Evolutionary conservation across 1,140 invertebrate genomes (phyloP).

Genomic region (Rhyzopertha dominica): DNA sequence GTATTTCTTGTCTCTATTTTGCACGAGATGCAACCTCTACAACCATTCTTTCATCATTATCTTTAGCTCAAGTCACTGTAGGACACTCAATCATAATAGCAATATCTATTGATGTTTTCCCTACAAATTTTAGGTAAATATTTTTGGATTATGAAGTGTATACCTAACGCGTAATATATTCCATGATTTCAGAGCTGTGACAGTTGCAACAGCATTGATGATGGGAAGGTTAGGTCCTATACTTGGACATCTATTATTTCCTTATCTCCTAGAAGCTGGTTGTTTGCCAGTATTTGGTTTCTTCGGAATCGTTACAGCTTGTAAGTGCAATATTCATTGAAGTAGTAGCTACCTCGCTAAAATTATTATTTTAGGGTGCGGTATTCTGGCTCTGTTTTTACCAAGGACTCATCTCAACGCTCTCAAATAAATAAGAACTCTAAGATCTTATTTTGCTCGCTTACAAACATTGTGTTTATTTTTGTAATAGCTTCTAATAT

Average conservation of each 20-base stretch:
- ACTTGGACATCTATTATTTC: constrained; percentile 36
- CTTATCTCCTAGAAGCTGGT: constrained; percentile 30
- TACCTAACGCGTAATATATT: constrained; percentile 1
- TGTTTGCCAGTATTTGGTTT: constrained; percentile 35
- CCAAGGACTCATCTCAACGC: too few relatives aligned
- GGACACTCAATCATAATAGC: constrained; percentile 29
- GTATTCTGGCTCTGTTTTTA: too few relatives aligned
- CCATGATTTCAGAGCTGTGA: constrained; percentile 30
- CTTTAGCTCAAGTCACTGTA: constrained; percentile 25
- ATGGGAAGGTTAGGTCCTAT: constrained; percentile 31
- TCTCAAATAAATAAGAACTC: too few relatives aligned
- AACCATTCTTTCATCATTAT: constrained; percentile 22
- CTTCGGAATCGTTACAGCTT: too few relatives aligned
- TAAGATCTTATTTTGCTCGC: too few relatives aligned
- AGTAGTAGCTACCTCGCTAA: too few relatives aligned
- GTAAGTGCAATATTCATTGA: too few relatives aligned
- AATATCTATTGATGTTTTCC: constrained; percentile 36
- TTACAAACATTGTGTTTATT: too few relatives aligned
- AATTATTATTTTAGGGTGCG: too few relatives aligned
- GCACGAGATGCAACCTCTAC: constrained; percentile 22
- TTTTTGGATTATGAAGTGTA: not conserved
- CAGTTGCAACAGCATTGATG: constrained; percentile 31
- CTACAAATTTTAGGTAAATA: constrained; percentile 36
- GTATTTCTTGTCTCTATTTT: constrained; percentile 27
- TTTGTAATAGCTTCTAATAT: too few relatives aligned